Percentiles rank a stretch among this genome's conserved stretches.
These are phyloP conservation scores for Zaprionus ornatus DNA, from an alignment of 1,140 invertebrate species.

Conservation along the genomic window DNA sequence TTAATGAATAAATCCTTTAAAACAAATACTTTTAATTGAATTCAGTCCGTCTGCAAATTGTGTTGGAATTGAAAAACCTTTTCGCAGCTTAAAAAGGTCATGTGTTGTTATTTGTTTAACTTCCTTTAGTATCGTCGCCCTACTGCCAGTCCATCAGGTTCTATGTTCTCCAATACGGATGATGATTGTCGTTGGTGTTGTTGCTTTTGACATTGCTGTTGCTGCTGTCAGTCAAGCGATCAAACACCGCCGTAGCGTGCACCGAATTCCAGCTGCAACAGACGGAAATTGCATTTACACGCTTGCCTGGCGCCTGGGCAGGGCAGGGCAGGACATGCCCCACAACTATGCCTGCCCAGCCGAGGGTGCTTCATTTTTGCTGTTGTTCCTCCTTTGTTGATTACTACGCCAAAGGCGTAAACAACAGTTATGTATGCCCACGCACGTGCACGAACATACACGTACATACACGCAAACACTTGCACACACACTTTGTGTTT, in stretches of 20 bases:
- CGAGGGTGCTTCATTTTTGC: neutral
- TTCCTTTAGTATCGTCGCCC: neutral
- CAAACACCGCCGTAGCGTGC: conserved; percentile 18
- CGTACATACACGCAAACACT: conserved; percentile 13
- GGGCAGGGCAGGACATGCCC: conserved; percentile 12
- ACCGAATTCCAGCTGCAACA: conserved; percentile 71
- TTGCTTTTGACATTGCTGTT: neutral
- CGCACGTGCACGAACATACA: neutral
- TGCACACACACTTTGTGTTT: conserved; percentile 23
- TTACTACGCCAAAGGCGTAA: conserved; percentile 49
- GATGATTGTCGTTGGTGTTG: conserved; percentile 3
- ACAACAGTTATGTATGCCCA: conserved; percentile 19
- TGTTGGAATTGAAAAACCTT: neutral
- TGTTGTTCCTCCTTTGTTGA: conserved; percentile 23
- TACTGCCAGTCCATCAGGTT: neutral
- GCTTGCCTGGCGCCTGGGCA: conserved; percentile 36
- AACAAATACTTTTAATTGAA: neutral
- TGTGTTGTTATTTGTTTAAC: conserved; percentile 7
- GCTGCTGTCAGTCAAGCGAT: conserved; percentile 40
- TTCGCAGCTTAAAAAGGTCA: neutral
- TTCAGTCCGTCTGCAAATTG: neutral
- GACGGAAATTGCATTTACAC: conserved; percentile 79
- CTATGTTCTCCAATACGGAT: neutral
- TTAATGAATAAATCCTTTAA: no score
- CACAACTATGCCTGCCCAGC: conserved; percentile 2